Evolutionary conservation across 1,140 invertebrate genomes (phyloP), one percentile per base, ranked within the genome.

Genomic region (Nautilus pompilius): DNA sequence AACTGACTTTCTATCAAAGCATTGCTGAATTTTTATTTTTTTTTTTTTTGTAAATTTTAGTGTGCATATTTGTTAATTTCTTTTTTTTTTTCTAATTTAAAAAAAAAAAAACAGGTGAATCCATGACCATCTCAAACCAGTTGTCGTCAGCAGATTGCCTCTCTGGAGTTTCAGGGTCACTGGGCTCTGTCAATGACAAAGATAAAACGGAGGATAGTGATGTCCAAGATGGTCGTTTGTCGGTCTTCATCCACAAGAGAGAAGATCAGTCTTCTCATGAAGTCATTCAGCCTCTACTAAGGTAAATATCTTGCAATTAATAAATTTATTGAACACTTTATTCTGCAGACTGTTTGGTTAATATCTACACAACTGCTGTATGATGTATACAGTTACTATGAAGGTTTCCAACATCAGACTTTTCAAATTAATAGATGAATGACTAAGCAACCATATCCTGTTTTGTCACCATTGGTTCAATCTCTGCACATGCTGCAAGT

Each of bases 211-310:
- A 81, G 24, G 78, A 81, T 59, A 65, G 62, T 55, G 74, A 78
- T 49, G 67, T 77, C 20, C 75, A 77, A 59, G 77, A 79, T 62
- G 77, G 79, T 6, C 67, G 75, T 17, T 67, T 81, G 29, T 78
- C 80, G 33, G 76, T 83, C 13, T 80, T 79, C 63, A 67, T 83
- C 5, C 80, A 82, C 68, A 83, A 82, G 65, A 55, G 78, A 62
- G 77, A 77, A 33, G 80, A 82, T 58, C 80, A 83, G 69, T 70
- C 75, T 22, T 76, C 79, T n/a, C 78, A 81, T 70, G 80, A 83
- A 60, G 72, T 82, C 45, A 80, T 82, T 51, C 79, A 82, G 55
- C 75, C 77, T 32, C 60, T 82, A 13, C 67, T 83, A 4, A 80
- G 76, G 78, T 80, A 61, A 53, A 62, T 58, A 22, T 24, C 17